A percentile compares a stretch with the other conserved stretches of the same genome.
phyloP scores from a whole-genome alignment of 64 coral and sea anemone genomes.

The Platygyra sinensis region DNA sequence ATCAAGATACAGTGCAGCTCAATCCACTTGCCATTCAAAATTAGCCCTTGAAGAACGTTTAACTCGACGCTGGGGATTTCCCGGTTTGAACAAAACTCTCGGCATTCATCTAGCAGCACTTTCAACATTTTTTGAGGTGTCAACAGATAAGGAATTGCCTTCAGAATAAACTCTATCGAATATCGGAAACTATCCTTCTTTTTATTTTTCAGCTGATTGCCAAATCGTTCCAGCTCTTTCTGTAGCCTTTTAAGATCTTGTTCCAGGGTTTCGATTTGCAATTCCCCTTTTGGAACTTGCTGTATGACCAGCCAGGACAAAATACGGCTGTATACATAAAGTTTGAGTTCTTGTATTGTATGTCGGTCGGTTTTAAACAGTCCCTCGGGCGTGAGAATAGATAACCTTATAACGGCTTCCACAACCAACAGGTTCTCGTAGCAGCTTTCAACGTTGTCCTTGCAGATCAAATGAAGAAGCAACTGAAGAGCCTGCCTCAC shows the following conservation, averaged over 20 bases:
- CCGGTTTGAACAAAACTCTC: background rate
- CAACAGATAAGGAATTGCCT: background rate
- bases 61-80: background rate
- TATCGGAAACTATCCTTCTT: conserved; percentile 14
- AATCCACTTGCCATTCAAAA: background rate
- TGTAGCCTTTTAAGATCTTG: conserved; percentile 10
- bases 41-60: background rate
- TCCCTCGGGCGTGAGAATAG: background rate
- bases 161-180: background rate
- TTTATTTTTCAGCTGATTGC: background rate
- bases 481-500: background rate
- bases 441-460: background rate
- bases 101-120: background rate
- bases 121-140: background rate
- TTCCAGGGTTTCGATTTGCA: background rate
- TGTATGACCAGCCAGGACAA: background rate
- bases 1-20: background rate
- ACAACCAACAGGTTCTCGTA: background rate
- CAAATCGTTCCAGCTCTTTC: background rate
- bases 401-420: background rate
- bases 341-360: background rate
- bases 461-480: background rate
- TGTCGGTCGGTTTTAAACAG: background rate
- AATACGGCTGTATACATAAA: conserved; percentile 6
- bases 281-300: background rate